A percentile compares a stretch with the other conserved stretches of the same genome.
phyloP scores from a whole-genome alignment of 1,140 invertebrate genomes.

The Drosophila sechellia region DNA sequence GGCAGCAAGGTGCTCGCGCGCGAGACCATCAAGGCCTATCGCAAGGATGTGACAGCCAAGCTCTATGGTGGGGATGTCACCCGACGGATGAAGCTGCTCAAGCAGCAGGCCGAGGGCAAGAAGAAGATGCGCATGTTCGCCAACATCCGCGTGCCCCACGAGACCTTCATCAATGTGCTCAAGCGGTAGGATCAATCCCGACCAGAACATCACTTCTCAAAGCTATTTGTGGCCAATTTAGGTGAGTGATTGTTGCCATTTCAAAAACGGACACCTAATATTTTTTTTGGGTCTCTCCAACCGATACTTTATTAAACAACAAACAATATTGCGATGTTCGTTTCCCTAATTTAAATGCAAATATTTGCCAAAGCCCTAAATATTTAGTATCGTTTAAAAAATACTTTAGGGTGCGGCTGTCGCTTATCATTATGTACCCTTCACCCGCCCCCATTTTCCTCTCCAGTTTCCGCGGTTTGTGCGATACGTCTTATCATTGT shows the following conservation, averaged over 20 bases:
- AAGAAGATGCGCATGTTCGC: slow-evolving; percentile 96
- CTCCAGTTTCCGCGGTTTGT: slow-evolving; percentile 13
- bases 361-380: background rate
- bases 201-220: background rate
- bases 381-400: slow-evolving; percentile 4
- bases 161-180: slow-evolving; percentile 97
- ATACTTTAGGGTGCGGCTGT: background rate
- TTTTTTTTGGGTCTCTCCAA: too few relatives aligned
- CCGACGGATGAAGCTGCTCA: slow-evolving; percentile 94
- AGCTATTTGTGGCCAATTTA: background rate
- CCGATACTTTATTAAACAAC: background rate
- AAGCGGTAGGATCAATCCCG: slow-evolving; percentile 87
- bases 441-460: background rate
- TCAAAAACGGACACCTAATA: background rate
- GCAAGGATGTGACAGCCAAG: slow-evolving; percentile 97
- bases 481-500: slow-evolving; percentile 36
- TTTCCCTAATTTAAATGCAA: background rate
- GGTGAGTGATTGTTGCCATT: slow-evolving; percentile 15
- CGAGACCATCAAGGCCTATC: slow-evolving; percentile 93
- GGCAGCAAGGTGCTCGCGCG: slow-evolving; percentile 93
- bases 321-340: background rate
- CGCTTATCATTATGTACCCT: slow-evolving; percentile 13
- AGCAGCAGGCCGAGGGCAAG: slow-evolving; percentile 96
- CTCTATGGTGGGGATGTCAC: slow-evolving; percentile 97
- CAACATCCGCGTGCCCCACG: slow-evolving; percentile 94